Evolutionary conservation across 2,113 vertebrate species (phyloP).

Genomic region (Rhadina sibilatrix): DNA sequence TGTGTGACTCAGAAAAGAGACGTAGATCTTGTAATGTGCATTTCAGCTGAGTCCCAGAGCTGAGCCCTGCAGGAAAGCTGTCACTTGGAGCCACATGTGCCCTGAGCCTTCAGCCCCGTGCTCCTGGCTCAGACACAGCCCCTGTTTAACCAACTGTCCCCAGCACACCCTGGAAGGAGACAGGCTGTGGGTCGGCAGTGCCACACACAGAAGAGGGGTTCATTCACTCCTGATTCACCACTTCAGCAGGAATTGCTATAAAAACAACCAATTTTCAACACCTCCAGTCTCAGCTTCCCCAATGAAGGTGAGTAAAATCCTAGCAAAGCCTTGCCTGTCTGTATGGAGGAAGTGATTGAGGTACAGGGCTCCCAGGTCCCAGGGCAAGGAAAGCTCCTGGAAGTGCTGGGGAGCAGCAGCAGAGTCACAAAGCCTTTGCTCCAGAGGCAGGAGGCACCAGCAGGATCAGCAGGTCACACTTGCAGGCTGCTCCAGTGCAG

Average conservation of each 20-base stretch:
- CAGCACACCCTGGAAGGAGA: background rate
- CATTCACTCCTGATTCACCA: background rate
- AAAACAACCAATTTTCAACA: background rate
- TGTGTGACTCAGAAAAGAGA: background rate
- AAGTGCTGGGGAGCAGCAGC: background rate
- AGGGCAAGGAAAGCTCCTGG: background rate
- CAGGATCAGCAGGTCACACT: background rate
- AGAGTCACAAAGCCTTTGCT: background rate
- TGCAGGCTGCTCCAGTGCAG: background rate
- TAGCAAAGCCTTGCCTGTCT: background rate
- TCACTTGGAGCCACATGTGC: background rate
- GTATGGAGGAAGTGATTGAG: background rate
- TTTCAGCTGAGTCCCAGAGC: background rate
- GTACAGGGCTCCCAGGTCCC: background rate
- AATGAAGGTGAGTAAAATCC: background rate
- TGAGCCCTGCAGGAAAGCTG: background rate
- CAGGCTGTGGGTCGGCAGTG: rapidly evolving
- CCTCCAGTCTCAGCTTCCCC: background rate
- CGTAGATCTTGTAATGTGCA: background rate
- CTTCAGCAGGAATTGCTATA: background rate
- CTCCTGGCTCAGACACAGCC: background rate
- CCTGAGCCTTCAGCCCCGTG: rapidly evolving
- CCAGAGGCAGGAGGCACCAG: rapidly evolving
- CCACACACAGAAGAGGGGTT: background rate
- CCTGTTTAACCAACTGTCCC: rapidly evolving